These are phyloP conservation scores for Apis florea DNA, from an alignment of 1,140 invertebrate species.

Conservation along the genomic window DNA sequence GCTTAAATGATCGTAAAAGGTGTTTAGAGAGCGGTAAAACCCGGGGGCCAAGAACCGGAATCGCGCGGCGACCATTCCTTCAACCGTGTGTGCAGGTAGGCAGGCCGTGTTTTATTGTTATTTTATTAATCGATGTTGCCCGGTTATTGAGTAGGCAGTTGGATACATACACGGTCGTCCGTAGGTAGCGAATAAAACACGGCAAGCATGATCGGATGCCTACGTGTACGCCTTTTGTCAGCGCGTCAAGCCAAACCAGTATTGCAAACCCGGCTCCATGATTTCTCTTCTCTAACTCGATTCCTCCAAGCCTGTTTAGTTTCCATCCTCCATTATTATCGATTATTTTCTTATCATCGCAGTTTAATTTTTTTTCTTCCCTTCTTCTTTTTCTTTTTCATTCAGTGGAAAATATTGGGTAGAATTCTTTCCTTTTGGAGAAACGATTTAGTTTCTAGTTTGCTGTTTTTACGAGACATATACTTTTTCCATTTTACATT, in stretches of 20 bases:
- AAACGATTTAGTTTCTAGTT: too few species aligned
- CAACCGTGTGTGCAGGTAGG: constrained; percentile 25
- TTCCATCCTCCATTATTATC: neutral
- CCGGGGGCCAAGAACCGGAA: constrained; percentile 14
- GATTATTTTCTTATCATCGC: too few species aligned
- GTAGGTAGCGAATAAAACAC: constrained; percentile 47
- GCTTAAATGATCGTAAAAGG: constrained; percentile 24
- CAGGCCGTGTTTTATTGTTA: constrained; percentile 61
- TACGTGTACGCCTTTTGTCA: constrained; percentile 58
- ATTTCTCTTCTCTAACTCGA: neutral
- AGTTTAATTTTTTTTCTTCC: too few species aligned
- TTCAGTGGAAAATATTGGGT: too few species aligned
- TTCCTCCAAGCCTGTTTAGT: neutral
- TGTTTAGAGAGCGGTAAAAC: constrained; percentile 18
- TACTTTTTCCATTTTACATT: neutral
- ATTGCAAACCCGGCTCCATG: constrained; percentile 7
- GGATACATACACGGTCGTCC: constrained; percentile 8
- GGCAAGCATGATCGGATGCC: constrained; percentile 43
- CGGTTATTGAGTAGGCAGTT: constrained; percentile 57
- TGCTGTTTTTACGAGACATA: too few species aligned
- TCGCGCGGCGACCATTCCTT: constrained; percentile 15
- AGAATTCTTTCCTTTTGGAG: too few species aligned
- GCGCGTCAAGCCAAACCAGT: constrained; percentile 19
- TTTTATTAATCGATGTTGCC: constrained; percentile 65
- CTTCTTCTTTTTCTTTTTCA: too few species aligned